phyloP scores from a whole-genome alignment of 2,797 vertebrate species.

The Coendou prehensilis region DNA sequence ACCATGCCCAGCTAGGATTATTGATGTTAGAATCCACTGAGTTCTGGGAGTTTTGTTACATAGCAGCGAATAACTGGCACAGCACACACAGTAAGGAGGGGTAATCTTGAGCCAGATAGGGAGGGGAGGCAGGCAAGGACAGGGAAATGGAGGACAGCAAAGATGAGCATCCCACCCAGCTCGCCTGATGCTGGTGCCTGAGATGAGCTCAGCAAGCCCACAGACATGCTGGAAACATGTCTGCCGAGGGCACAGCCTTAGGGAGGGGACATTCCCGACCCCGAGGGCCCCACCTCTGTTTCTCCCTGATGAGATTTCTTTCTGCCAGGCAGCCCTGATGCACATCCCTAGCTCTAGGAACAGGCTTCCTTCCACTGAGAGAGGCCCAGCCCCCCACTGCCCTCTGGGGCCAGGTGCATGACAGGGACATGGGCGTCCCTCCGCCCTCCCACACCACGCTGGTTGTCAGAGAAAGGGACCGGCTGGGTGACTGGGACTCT shows the following conservation, averaged over 20 bases:
- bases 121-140: neutral
- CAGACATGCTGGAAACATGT: accelerated
- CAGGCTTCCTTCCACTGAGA: neutral
- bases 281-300: too few species aligned
- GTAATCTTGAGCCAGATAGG: neutral
- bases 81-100: neutral
- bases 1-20: neutral
- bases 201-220: neutral
- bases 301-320: neutral
- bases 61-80: neutral
- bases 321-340: neutral
- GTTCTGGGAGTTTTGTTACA: neutral
- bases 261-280: neutral
- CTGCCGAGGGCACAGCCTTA: neutral
- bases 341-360: neutral
- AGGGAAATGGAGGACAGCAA: neutral
- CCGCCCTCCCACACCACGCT: too few species aligned
- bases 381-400: neutral
- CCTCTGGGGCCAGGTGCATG: neutral
- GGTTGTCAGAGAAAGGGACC: neutral
- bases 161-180: neutral
- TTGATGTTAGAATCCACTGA: neutral
- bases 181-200: too few species aligned
- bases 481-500: accelerated
- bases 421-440: neutral